phyloP scores from a whole-genome alignment of 2,113 vertebrate species.

The Eublepharis macularius region DNA sequence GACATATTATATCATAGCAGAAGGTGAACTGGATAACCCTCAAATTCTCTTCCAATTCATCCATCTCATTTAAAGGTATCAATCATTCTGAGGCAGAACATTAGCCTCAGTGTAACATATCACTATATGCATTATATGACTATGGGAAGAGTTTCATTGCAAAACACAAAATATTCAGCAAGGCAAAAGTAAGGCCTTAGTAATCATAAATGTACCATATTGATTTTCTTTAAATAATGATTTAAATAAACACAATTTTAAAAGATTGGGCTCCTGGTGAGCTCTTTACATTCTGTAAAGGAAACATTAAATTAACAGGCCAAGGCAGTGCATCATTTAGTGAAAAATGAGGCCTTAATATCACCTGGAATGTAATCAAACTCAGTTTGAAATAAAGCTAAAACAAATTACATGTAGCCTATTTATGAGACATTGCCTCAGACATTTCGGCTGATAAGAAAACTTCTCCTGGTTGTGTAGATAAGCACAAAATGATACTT shows the following conservation, averaged over 20 bases:
- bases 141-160: background rate
- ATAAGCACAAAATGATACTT: conserved; percentile 21
- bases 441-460: conserved; percentile 32
- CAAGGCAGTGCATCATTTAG: conserved; percentile 29
- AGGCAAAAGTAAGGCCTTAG: conserved; percentile 37
- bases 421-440: conserved; percentile 18
- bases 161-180: conserved; percentile 24
- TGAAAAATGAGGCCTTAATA: conserved; percentile 53
- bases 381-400: conserved; percentile 13
- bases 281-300: conserved; percentile 39
- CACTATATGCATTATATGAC: background rate
- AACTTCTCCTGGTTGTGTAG: conserved; percentile 31
- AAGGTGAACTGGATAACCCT: background rate
- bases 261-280: conserved; percentile 39
- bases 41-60: background rate
- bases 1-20: background rate
- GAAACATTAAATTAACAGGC: conserved; percentile 28
- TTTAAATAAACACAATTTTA: conserved; percentile 28
- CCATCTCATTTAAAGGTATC: background rate
- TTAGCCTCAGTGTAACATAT: background rate
- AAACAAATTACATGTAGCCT: conserved; percentile 18
- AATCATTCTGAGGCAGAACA: background rate
- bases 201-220: conserved; percentile 39
- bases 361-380: conserved; percentile 39
- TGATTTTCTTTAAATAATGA: conserved; percentile 39